Evolutionary conservation across 1,140 invertebrate species (phyloP).

Genomic region (Leucophenga varia): DNA sequence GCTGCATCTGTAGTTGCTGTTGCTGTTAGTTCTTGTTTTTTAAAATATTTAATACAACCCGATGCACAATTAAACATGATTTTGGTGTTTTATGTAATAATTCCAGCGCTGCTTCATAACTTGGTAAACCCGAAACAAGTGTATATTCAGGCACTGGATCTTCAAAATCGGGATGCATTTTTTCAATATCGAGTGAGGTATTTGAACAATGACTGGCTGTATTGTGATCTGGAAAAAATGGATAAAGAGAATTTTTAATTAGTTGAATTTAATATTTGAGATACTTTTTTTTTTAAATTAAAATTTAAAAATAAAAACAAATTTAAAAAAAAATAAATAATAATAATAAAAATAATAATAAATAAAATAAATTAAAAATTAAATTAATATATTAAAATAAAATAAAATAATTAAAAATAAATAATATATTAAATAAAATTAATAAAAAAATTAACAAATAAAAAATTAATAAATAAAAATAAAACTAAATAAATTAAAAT

Average conservation of each 20-base stretch:
- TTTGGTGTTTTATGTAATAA: slow-evolving; percentile 55
- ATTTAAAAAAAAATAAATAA: too few relatives aligned
- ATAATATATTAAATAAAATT: too few relatives aligned
- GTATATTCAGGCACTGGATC: slow-evolving; percentile 66
- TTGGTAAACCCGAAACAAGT: slow-evolving; percentile 64
- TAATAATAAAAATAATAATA: too few relatives aligned
- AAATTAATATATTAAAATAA: too few relatives aligned
- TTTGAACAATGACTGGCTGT: slow-evolving; percentile 38
- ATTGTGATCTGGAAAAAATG: slow-evolving; percentile 41
- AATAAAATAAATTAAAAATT: too few relatives aligned
- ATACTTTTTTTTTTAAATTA: too few relatives aligned
- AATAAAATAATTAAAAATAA: too few relatives aligned
- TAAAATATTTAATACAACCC: slow-evolving; percentile 50
- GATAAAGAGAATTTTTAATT: background rate
- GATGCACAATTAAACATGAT: slow-evolving; percentile 50
- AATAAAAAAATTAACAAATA: too few relatives aligned
- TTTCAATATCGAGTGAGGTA: slow-evolving; percentile 37
- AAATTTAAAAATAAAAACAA: too few relatives aligned
- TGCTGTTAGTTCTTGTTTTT: slow-evolving; percentile 27
- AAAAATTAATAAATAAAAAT: too few relatives aligned
- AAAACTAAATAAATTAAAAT: too few relatives aligned
- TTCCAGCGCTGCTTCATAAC: slow-evolving; percentile 64
- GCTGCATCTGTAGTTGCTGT: slow-evolving; percentile 12
- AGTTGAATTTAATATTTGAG: too few relatives aligned
- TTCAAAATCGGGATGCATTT: slow-evolving; percentile 42